A percentile compares a stretch with the other conserved stretches of the same genome.
These are phyloP conservation scores for Actinemys pallida DNA, from an alignment of 2,113 vertebrate species.

Conservation along the genomic window DNA sequence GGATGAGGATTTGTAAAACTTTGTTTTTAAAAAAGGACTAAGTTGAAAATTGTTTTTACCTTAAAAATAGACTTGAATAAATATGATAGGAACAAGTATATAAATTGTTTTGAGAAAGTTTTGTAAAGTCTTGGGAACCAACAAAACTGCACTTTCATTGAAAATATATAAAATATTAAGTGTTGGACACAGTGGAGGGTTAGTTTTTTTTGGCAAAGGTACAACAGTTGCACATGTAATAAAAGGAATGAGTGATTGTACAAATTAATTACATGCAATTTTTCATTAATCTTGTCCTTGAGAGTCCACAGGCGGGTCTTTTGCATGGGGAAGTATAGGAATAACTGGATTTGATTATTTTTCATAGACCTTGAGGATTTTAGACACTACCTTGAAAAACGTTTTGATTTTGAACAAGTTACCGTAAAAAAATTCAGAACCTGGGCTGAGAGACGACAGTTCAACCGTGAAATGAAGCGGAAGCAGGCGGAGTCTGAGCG, in stretches of 20 bases:
- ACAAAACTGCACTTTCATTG: neutral
- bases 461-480: slow-evolving; percentile 98
- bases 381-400: slow-evolving; percentile 91
- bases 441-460: slow-evolving; percentile 96
- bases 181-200: neutral
- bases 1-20: too few species aligned
- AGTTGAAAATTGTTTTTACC: too few species aligned
- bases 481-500: slow-evolving; percentile 96
- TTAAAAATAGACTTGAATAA: too few species aligned
- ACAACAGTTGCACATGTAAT: neutral
- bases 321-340: neutral
- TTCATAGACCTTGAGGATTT: slow-evolving; percentile 92
- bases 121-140: neutral
- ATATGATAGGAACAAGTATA: neutral
- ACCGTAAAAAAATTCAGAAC: slow-evolving; percentile 98
- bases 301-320: neutral
- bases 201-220: neutral
- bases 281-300: too few species aligned
- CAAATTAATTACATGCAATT: neutral
- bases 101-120: neutral
- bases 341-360: neutral
- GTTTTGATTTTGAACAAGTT: slow-evolving; percentile 99
- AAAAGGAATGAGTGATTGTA: neutral
- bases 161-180: neutral
- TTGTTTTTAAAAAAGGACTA: too few species aligned